Percentiles rank a stretch among this genome's conserved stretches.
Conservation (phyloP, 2,113 vertebrate species). For the Callionymus lyra region DNA sequence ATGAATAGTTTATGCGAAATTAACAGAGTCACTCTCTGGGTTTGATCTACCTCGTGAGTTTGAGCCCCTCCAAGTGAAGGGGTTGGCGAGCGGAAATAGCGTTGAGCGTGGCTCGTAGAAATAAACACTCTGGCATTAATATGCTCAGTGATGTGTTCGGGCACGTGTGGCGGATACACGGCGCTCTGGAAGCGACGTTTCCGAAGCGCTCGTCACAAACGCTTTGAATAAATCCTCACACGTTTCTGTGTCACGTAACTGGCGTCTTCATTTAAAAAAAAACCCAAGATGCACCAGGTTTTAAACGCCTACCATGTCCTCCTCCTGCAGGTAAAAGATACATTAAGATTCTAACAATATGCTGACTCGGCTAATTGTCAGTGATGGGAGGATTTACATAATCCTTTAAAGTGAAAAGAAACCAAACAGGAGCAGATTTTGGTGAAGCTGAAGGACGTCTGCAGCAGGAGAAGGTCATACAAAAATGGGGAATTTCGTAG, state of each 20-base stretch:
- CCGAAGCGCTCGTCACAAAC: too few species aligned
- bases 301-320: background rate
- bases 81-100: constrained; percentile 38
- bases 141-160: constrained; percentile 31
- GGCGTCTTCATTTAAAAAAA: too few species aligned
- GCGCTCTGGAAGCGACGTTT: too few species aligned
- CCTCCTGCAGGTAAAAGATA: constrained; percentile 25
- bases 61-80: constrained; percentile 16
- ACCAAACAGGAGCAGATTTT: too few species aligned
- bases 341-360: constrained; percentile 11
- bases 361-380: constrained; percentile 25
- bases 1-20: background rate
- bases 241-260: too few species aligned
- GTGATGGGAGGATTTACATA: too few species aligned
- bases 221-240: too few species aligned
- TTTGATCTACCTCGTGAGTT: constrained; percentile 10
- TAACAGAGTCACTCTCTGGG: background rate
- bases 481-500: too few species aligned
- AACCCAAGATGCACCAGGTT: too few species aligned
- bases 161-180: constrained; percentile 12
- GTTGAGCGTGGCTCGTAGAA: constrained; percentile 16
- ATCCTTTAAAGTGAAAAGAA: too few species aligned
- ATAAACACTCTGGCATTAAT: constrained; percentile 18
- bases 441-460: too few species aligned
- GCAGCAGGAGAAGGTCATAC: too few species aligned